phyloP scores from a whole-genome alignment of 2,888 invertebrate genomes.

The Beris chalybata region DNA sequence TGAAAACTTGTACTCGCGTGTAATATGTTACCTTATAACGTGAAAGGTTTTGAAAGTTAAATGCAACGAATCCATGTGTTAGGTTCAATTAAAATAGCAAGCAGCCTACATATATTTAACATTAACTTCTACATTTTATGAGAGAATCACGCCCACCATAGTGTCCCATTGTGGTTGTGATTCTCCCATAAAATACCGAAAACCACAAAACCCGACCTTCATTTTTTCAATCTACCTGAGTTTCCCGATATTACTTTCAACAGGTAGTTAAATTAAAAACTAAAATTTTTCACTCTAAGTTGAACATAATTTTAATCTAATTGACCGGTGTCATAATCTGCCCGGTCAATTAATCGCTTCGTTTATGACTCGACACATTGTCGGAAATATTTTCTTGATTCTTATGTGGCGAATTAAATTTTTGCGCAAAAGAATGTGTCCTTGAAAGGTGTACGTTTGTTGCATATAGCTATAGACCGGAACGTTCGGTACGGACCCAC shows the following conservation, averaged over 20 bases:
- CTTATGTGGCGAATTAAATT: background rate
- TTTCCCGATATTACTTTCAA: background rate
- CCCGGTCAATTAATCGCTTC: slow-evolving; percentile 3
- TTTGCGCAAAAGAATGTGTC: slow-evolving; percentile 13
- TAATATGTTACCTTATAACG: no score
- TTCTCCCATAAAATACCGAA: background rate
- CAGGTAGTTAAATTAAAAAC: background rate
- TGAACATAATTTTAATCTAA: background rate
- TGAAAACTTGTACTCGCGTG: no score
- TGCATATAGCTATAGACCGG: no score
- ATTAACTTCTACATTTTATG: no score
- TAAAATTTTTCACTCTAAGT: no score
- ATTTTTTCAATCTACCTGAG: slow-evolving; percentile 1
- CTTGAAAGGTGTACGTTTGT: background rate
- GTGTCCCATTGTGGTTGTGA: slow-evolving; percentile 1
- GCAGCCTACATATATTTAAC: no score
- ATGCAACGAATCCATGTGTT: no score
- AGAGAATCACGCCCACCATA: no score
- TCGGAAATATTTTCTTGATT: background rate
- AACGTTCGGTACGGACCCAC: no score
- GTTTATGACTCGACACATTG: slow-evolving; percentile 4
- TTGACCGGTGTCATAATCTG: slow-evolving; percentile 10
- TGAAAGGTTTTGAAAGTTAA: no score
- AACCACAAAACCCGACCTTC: slow-evolving; percentile 9
- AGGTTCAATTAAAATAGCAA: no score